These are phyloP conservation scores for Apodemus agrarius DNA, from an alignment of 2,797 vertebrate species.

Conservation along the genomic window DNA sequence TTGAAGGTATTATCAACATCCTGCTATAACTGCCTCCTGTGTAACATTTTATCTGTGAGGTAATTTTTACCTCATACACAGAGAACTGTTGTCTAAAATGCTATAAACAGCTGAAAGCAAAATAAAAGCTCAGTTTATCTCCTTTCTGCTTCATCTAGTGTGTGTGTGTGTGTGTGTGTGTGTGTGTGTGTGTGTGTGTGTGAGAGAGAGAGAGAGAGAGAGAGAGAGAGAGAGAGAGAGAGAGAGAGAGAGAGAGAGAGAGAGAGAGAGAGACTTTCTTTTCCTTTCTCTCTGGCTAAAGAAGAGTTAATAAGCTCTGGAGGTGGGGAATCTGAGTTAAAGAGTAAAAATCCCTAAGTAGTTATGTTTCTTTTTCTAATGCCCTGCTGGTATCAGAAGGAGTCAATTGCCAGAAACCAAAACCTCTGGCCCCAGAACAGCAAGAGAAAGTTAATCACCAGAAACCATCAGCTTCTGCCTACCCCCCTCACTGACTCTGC, in stretches of 20 bases:
- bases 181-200: not conserved
- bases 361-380: not conserved
- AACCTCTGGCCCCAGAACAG: not conserved
- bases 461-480: not conserved
- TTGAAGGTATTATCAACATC: not conserved
- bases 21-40: not conserved
- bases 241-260: too few relatives aligned
- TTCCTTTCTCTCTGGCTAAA: not conserved
- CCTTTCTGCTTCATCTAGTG: not conserved
- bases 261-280: too few relatives aligned
- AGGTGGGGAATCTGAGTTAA: too few relatives aligned
- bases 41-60: not conserved
- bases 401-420: not conserved
- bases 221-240: too few relatives aligned
- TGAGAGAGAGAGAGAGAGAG: too few relatives aligned
- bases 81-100: not conserved
- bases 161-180: too few relatives aligned
- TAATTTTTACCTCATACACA: not conserved
- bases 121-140: not conserved
- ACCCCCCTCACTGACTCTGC: not conserved
- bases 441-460: not conserved
- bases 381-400: not conserved
- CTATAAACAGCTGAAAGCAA: not conserved
- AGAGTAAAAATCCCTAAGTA: not conserved
- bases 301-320: not conserved